Evolutionary conservation across 2,888 invertebrate species (phyloP), one percentile per base, ranked within the genome.

Genomic region (Spicauda simplicius): DNA sequence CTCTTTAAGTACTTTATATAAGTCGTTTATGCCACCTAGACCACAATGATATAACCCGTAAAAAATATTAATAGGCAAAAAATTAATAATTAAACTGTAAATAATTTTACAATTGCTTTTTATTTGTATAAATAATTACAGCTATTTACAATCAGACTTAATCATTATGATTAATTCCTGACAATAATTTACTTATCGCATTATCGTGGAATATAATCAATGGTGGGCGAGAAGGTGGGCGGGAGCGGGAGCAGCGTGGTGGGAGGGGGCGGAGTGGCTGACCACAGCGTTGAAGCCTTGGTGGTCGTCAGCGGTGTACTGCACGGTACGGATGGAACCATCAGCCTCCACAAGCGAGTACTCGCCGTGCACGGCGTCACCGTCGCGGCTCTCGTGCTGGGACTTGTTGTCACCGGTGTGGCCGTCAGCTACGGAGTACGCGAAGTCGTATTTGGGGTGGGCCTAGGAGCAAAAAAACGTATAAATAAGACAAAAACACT

Each of bases 331-430:
- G 71, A 92, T 84, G 76, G 94, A 94, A 76, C 94, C 94, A 76
- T 94, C 94, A 68, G 94, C 91, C 80, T 91, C 90, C 61, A 85
- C 63, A 64, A 91, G 82, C 14, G 87, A 84, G 86, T 91, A 90
- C 76, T 74, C 82, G 70, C 95, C 95, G 78, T 94, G 93, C 73
- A 95, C 95, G 62, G 91, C 94, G 78, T 95, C 94, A 14, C 41
- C 41, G 41, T 41, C 94, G 76, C 93, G 91, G 80, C 89, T 87
- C 84, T 94, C 94, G 59, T 91, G 86, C 81, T 94, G 94, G 72
- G 94, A 93, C 88, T 95, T 94, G 85, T 94, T 93, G 87, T 94
- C 94, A 45, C 94, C 95, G 73, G 94, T 91, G 80, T 94, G 94
- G 33, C 88, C 89, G 74, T 94, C 95, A 68, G 94, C 90, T 12